Conservation (phyloP, 1,140 invertebrate species). For the Batillaria attramentaria region DNA sequence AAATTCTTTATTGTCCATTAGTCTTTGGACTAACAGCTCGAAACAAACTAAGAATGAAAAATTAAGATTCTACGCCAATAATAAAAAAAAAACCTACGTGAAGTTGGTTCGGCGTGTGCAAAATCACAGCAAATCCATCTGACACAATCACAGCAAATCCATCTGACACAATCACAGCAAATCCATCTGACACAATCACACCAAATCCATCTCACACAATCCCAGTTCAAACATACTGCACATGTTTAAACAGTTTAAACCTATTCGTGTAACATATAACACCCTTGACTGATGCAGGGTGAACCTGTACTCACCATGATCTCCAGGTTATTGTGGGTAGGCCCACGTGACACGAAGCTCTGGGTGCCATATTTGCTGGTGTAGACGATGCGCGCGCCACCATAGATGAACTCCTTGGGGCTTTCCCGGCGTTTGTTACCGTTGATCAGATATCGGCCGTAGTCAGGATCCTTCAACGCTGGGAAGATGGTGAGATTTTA, state of each 20-base stretch:
- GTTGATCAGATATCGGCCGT: slow-evolving; percentile 44
- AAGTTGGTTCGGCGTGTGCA: no score
- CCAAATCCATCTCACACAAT: no score
- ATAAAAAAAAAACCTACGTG: no score
- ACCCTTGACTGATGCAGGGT: neutral
- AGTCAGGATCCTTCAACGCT: slow-evolving; percentile 50
- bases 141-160: no score
- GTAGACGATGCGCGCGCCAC: slow-evolving; percentile 70
- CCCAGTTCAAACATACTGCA: no score
- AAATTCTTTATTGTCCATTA: no score
- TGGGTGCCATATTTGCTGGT: slow-evolving; percentile 69
- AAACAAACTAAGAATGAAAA: no score
- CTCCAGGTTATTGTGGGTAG: slow-evolving; percentile 74
- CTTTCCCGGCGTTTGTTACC: slow-evolving; percentile 41
- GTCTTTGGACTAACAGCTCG: no score
- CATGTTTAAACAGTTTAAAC: neutral
- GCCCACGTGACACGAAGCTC: slow-evolving; percentile 74
- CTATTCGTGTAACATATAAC: neutral
- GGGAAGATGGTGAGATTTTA: slow-evolving; percentile 12
- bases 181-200: no score
- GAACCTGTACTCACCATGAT: slow-evolving; percentile 71
- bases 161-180: no score
- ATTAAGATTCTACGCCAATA: no score
- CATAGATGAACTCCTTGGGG: slow-evolving; percentile 65
- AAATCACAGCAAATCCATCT: no score